Percentiles rank a stretch among this genome's conserved stretches.
Conservation (phyloP, 2,797 vertebrate species). For the Fistularia commersonii region DNA sequence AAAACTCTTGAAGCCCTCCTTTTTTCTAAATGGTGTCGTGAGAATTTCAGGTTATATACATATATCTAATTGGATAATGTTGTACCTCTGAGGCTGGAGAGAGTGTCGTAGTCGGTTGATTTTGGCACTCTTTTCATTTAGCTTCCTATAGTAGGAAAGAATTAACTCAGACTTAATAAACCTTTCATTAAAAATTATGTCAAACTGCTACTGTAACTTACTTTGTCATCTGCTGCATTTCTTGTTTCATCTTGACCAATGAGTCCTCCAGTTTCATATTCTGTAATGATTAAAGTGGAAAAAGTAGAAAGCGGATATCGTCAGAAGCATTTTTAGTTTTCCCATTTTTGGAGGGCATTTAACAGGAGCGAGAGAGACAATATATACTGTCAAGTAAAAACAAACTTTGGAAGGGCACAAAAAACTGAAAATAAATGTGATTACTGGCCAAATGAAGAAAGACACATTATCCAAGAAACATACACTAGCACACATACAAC, state of each 20-base stretch:
- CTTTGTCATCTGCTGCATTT: constrained; percentile 79
- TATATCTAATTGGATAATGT: background rate
- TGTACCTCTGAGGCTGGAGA: constrained; percentile 71
- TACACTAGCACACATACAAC: background rate
- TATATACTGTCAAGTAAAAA: no score
- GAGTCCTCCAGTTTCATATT: constrained; percentile 79
- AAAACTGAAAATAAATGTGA: background rate
- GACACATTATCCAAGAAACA: background rate
- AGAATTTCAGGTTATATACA: background rate
- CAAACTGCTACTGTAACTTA: constrained; percentile 42
- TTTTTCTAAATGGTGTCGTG: no score
- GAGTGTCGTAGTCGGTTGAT: constrained; percentile 70
- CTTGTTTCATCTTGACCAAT: constrained; percentile 75
- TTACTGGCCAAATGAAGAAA: background rate
- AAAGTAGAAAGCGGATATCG: background rate
- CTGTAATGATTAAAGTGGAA: constrained; percentile 55
- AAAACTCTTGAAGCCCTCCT: no score
- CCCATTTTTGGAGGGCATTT: no score
- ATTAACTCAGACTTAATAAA: background rate
- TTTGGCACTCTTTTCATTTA: constrained; percentile 70
- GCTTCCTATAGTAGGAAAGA: constrained; percentile 53
- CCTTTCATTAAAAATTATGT: background rate
- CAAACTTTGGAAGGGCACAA: background rate
- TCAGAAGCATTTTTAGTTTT: background rate
- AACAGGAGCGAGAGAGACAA: no score